Percentiles rank a stretch among this genome's conserved stretches.
phyloP scores from a whole-genome alignment of 2,888 invertebrate species.

The Zygothrica quintamaculata region DNA sequence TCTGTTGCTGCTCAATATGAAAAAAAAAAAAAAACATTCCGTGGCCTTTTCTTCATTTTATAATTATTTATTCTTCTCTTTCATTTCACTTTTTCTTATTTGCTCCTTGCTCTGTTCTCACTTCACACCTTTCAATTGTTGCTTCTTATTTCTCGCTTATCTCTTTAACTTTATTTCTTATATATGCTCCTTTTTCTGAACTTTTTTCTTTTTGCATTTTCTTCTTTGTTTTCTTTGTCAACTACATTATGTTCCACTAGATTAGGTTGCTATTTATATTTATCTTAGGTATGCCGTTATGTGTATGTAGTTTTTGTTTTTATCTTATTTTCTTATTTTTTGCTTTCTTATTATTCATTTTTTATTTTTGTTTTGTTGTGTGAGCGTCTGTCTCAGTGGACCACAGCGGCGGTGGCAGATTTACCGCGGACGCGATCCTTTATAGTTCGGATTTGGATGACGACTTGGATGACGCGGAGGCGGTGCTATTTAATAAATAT shows the following conservation, averaged over 20 bases:
- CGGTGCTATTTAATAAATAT: too few species aligned
- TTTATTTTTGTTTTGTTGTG: constrained; percentile 13
- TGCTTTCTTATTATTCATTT: constrained; percentile 35
- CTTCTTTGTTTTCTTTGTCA: constrained; percentile 61
- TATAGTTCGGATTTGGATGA: constrained; percentile 84
- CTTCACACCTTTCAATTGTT: constrained; percentile 21
- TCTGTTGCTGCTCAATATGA: constrained; percentile 39
- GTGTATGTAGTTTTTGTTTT: constrained; percentile 73
- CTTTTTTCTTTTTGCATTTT: constrained; percentile 8
- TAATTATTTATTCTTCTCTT: too few species aligned
- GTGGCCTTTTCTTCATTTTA: constrained; percentile 46
- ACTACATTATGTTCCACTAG: constrained; percentile 79
- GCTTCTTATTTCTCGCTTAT: constrained; percentile 24
- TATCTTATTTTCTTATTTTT: constrained; percentile 19
- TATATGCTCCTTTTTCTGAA: constrained; percentile 3
- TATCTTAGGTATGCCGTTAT: constrained; percentile 79
- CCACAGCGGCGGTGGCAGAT: constrained; percentile 11
- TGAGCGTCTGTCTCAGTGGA: constrained; percentile 26
- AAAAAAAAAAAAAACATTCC: constrained; percentile 34
- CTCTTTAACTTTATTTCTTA: constrained; percentile 1
- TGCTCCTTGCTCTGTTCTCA: constrained; percentile 51
- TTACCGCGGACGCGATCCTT: constrained; percentile 83
- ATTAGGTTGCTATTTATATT: constrained; percentile 77
- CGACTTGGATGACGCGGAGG: constrained; percentile 84
- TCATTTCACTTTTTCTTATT: constrained; percentile 31